Conservation (phyloP, 2,888 invertebrate species). For the Icerya purchasi region DNA sequence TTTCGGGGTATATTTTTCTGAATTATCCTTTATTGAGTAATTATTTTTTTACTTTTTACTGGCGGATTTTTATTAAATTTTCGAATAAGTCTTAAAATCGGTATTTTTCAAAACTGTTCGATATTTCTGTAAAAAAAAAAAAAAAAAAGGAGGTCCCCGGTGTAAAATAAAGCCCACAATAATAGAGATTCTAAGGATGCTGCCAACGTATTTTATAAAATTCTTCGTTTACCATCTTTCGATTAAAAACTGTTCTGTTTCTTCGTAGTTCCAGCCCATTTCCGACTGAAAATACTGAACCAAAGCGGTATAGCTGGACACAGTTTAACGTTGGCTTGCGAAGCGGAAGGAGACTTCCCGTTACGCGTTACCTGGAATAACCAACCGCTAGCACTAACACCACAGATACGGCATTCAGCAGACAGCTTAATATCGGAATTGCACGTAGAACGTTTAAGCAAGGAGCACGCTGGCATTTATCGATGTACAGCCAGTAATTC, state of each 20-base stretch:
- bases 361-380: conserved; percentile 19
- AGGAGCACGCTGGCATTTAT: conserved; percentile 24
- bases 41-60: too few relatives aligned
- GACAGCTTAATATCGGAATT: conserved; percentile 25
- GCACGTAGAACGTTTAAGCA: conserved; percentile 20
- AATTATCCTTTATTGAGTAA: too few relatives aligned
- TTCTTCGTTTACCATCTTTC: background rate
- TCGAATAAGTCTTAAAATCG: too few relatives aligned
- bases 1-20: too few relatives aligned
- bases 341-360: conserved; percentile 21
- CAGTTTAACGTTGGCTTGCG: conserved; percentile 18
- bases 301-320: conserved; percentile 20
- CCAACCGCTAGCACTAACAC: conserved; percentile 15
- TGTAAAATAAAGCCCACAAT: too few relatives aligned
- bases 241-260: background rate
- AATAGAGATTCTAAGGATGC: too few relatives aligned
- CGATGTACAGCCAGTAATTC: conserved; percentile 29
- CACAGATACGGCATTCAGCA: conserved; percentile 19
- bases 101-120: too few relatives aligned
- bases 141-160: too few relatives aligned
- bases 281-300: conserved; percentile 18
- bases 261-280: conserved; percentile 27
- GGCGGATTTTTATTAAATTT: background rate
- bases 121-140: too few relatives aligned
- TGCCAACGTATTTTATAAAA: too few relatives aligned